Evolutionary conservation across 2,113 vertebrate genomes (phyloP).

Genomic region (Puffinus mauretanicus): DNA sequence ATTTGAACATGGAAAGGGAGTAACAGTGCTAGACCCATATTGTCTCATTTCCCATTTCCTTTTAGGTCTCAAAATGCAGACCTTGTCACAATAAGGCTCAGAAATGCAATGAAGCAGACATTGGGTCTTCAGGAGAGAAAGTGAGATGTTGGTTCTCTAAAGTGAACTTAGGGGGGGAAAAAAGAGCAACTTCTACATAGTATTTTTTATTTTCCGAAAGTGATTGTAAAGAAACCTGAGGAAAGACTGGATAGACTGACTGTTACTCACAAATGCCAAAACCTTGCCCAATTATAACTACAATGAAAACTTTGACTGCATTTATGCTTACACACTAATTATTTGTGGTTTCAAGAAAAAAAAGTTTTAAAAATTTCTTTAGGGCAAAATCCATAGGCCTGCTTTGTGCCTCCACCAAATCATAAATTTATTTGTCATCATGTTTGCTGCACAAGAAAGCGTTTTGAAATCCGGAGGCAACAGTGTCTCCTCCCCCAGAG

Average conservation of each 20-base stretch:
- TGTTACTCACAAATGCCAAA: background rate
- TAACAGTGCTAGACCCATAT: background rate
- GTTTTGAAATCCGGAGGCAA: background rate
- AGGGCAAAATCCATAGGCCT: no score
- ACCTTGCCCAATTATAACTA: background rate
- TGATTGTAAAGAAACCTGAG: background rate
- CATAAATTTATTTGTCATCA: background rate
- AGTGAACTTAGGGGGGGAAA: background rate
- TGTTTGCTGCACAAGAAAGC: no score
- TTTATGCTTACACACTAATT: no score
- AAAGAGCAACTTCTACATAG: background rate
- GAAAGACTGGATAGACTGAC: background rate
- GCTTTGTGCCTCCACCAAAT: background rate
- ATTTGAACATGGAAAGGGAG: background rate
- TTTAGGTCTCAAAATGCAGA: background rate
- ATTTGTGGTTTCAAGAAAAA: no score
- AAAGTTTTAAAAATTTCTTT: no score
- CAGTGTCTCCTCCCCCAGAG: no score
- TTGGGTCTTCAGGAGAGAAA: background rate
- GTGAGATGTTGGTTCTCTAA: background rate
- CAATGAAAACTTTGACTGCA: no score
- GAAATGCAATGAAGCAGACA: background rate
- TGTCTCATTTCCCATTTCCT: background rate
- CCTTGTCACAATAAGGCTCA: background rate
- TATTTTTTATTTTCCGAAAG: background rate